Percentiles rank a stretch among this genome's conserved stretches.
Conservation (phyloP, 2,113 vertebrate genomes). For the Archilochus colubris region DNA sequence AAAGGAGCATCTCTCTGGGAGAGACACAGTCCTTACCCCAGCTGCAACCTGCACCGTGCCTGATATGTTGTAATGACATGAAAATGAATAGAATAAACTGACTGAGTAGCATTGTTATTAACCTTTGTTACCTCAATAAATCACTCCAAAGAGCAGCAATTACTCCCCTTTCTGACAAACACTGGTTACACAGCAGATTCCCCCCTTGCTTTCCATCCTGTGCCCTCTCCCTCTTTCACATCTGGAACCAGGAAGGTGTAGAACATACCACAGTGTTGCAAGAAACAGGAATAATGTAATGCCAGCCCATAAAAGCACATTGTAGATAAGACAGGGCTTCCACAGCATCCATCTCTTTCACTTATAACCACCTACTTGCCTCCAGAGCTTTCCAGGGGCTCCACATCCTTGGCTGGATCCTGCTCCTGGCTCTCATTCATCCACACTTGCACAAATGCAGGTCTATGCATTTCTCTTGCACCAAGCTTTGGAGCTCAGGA, state of each 20-base stretch:
- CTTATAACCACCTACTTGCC: background rate
- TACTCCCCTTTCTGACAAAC: constrained; percentile 78
- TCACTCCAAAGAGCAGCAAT: constrained; percentile 84
- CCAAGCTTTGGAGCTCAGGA: background rate
- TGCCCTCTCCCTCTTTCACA: background rate
- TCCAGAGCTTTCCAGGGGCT: background rate
- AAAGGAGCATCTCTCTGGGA: background rate
- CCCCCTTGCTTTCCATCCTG: background rate
- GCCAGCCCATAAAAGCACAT: background rate
- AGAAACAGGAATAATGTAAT: background rate
- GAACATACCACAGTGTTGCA: background rate
- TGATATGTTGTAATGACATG: constrained; percentile 79
- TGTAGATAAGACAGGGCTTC: background rate
- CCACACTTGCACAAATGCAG: rapidly evolving
- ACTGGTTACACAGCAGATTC: constrained; percentile 10
- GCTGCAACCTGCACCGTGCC: constrained; percentile 57
- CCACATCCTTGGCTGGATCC: background rate
- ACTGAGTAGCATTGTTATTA: constrained; percentile 85
- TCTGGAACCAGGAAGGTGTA: background rate
- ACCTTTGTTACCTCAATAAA: constrained; percentile 88
- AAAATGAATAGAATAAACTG: constrained; percentile 85
- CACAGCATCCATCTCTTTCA: background rate
- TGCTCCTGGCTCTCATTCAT: background rate
- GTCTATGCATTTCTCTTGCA: background rate
- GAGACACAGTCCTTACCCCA: constrained; percentile 1